Evolutionary conservation across 2,888 invertebrate species (phyloP), one percentile per base, ranked within the genome.

Genomic region (Drosophila borborema): DNA sequence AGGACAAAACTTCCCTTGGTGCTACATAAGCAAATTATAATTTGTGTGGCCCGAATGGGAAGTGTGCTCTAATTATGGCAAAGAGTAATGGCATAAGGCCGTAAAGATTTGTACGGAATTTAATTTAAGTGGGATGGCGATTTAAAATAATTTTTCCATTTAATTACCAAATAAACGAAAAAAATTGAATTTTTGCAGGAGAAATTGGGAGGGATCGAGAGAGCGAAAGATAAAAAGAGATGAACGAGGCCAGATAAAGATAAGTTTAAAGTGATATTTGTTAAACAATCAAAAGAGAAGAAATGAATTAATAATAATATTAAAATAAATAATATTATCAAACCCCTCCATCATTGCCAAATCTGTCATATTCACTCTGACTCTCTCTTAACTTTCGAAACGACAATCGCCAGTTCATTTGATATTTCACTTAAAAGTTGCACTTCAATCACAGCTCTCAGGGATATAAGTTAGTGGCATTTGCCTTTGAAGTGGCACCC

Each of bases 391-490:
- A n/a, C 40, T 41, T 3, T 16, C 20, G 48, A 36, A 41, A 9
- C 16, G 68, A 28, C 28, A 68, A 46, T 46, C 60, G 55, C 67
- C 74, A 63, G 41, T 43, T 59, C 20, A 34, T 43, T 71, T 46
- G 51, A 66, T 58, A 76, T 41, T 64, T 71, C 63, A 60, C 65
- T 75, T 63, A 66, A 55, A n/a, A 60, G 60, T 55, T 65, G 54
- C 41, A 40, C 14, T 63, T 49, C 51, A 71, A 54, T 58, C 36
- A 54, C 51, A 59, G 62, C 46, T 46, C 28, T 48, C 18, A 23
- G 20, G 36, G 46, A 58, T 58, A 46, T 46, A 71, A 66, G 71
- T 58, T 71, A 64, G 9, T 63, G 63, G 63, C 58, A 63, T 56
- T 69, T 78, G 60, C 16, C 69, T 69, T 64, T 69, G 76, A 78